Evolutionary conservation across 2,113 vertebrate species (phyloP).

Genomic region (Oreotrochilus melanogaster): DNA sequence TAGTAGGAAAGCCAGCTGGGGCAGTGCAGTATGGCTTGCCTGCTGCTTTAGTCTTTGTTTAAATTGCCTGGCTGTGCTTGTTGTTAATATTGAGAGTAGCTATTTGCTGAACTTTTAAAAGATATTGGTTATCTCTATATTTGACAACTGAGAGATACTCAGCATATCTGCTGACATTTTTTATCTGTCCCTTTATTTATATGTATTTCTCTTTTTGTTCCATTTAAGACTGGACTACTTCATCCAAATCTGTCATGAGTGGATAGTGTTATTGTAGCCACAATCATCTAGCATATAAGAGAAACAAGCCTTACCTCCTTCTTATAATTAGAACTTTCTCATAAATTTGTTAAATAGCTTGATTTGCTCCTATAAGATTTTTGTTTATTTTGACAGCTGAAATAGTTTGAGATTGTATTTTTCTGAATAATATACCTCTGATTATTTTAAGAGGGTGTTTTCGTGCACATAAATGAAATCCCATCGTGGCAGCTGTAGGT

Average conservation of each 20-base stretch:
- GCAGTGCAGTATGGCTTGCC: background rate
- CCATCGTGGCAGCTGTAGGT: constrained; percentile 23
- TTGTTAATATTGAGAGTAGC: background rate
- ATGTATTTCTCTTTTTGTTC: background rate
- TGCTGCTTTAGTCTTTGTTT: constrained; percentile 14
- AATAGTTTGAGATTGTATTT: constrained; percentile 14
- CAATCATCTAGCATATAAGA: background rate
- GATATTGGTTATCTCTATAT: background rate
- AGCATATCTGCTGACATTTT: background rate
- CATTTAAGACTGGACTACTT: background rate
- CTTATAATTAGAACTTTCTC: background rate
- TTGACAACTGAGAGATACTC: background rate
- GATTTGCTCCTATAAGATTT: background rate
- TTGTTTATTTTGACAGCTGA: constrained; percentile 33
- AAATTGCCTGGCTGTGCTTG: background rate
- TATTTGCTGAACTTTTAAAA: background rate
- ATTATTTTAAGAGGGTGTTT: constrained; percentile 19
- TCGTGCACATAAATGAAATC: constrained; percentile 25
- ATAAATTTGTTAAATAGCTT: background rate
- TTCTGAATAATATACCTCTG: constrained; percentile 29
- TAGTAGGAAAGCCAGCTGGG: background rate
- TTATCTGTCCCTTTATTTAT: constrained; percentile 4
- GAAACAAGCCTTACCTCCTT: background rate
- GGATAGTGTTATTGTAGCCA: background rate
- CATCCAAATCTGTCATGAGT: background rate